Base-by-base conservation (phyloP, 2,888 invertebrate genomes). In the Gymnosoma rotundatum region DNA sequence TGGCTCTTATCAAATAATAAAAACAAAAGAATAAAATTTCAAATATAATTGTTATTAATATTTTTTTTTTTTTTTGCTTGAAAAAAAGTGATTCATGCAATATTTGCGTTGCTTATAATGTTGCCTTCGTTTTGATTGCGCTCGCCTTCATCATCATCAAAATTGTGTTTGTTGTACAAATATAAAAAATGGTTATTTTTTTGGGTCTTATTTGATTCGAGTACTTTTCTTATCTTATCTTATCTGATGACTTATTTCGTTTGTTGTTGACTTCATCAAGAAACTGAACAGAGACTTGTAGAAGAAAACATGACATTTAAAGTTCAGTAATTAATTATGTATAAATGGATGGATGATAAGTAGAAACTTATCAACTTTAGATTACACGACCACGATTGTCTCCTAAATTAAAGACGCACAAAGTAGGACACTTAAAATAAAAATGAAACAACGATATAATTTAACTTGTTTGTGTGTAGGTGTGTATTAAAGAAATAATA, bases 181-280 rank as follows among this genome's bases (percentile, higher is more conserved):
- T 42, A 52, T n/a, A n/a, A 48, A n/a, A 48, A 36, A 36, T 48
- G 36, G 21, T 9, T 25, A 42, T 78, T 38, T 61, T 25, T 16
- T 32, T 45, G 20, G 20, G 52, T 36, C 52, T 18, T 25, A 25
- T 52, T 48, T 6, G 58, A 54, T 54, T 58, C 14, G 32, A 79
- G n/a, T 60, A 25, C 36, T 61, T 54, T 67, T 63, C 18, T 63
- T 81, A 81, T 81, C 18, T 63, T 81, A 81, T 81, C 80, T 81
- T 81, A 81, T 81, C 80, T 61, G 20, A 66, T 70, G 78, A 56
- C 63, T 70, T 78, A 58, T 45, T 25, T 25, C 25, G 25, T 4
- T 25, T 1, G 1, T 2, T 1, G 4, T 2, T 25, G 1, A 25
- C 4, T 52, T 69, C 16, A 42, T 16, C 32, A 4, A 3, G 36